Conservation (phyloP, 2,888 invertebrate species). For the Lottia gigantea region DNA sequence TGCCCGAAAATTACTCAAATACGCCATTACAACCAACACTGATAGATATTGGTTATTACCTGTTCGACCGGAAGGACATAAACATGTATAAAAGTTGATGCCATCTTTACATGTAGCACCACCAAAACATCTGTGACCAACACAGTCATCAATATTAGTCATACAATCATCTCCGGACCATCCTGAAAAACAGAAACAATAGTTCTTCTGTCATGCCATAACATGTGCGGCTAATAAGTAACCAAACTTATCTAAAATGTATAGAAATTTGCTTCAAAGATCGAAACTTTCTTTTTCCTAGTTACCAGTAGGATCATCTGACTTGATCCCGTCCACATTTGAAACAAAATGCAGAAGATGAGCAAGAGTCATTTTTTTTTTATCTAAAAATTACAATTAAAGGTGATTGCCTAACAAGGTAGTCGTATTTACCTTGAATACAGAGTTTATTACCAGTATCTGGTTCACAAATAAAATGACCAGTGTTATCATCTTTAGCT, state of each 20-base stretch:
- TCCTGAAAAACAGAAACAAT: conserved; percentile 35
- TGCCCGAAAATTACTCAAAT: too few species aligned
- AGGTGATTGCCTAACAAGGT: too few species aligned
- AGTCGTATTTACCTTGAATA: conserved; percentile 33
- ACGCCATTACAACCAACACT: too few species aligned
- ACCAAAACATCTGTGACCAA: conserved; percentile 83
- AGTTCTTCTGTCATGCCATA: neutral
- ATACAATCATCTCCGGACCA: conserved; percentile 51
- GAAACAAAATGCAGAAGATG: too few species aligned
- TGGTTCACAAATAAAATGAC: conserved; percentile 88
- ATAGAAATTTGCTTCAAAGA: too few species aligned
- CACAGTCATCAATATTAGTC: conserved; percentile 89
- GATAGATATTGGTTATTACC: too few species aligned
- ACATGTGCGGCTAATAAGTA: neutral
- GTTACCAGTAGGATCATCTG: too few species aligned
- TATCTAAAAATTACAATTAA: too few species aligned
- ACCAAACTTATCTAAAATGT: too few species aligned
- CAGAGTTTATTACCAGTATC: conserved; percentile 67
- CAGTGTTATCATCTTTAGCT: conserved; percentile 78
- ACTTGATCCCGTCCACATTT: too few species aligned
- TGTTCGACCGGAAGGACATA: conserved; percentile 80
- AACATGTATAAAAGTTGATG: conserved; percentile 87
- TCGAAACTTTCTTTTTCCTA: too few species aligned
- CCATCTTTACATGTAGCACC: conserved; percentile 91
- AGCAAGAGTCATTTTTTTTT: too few species aligned